Evolutionary conservation across 1,140 invertebrate genomes (phyloP), one percentile per base, ranked within the genome.

Genomic region (Leptopilina boulardi): DNA sequence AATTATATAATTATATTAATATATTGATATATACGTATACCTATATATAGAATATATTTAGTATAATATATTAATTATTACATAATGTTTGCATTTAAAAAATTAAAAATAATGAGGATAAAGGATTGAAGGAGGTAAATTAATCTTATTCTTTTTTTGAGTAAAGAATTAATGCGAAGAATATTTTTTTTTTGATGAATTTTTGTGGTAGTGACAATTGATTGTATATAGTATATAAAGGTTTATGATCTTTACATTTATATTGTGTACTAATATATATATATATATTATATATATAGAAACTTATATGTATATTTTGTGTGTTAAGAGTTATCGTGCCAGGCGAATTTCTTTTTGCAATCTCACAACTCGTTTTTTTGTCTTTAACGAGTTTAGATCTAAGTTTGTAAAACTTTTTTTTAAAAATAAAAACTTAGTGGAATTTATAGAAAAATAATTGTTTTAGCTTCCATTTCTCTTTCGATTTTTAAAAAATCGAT

Each of bases 251-350:
- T 30, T 23, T 15, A n/a, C 21, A 66, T 23, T 77, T 75, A 70
- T 23, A 79, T 80, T 82, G 77, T 82, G 79, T 82, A 80, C 79
- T 82, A 80, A 80, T 78, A 82, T 82, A 80, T 66, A 15, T 30
- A 66, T 66, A n/a, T 54, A 54, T 54, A 18, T 18, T 51, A 51
- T 21, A 54, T 54, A 54, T 54, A 54, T 38, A 6, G 34, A 54
- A 19, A 19, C 3, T 54, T 54, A 54, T n/a, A 23, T n/a, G n/a
- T 26, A 66, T 66, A 26, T 30, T n/a, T 66, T 30, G 26, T n/a
- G 26, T 30, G 59, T 30, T 66, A 30, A 66, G 13, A 66, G 26
- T 66, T 66, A 66, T 66, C 23, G 15, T 66, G 59, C 23, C 23
- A 66, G 59, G 13, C 59, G 23, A 66, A 15, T 30, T n/a, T 66